These are phyloP conservation scores for Sorex maritimensis DNA, from an alignment of 2,797 vertebrate species.

Conservation along the genomic window DNA sequence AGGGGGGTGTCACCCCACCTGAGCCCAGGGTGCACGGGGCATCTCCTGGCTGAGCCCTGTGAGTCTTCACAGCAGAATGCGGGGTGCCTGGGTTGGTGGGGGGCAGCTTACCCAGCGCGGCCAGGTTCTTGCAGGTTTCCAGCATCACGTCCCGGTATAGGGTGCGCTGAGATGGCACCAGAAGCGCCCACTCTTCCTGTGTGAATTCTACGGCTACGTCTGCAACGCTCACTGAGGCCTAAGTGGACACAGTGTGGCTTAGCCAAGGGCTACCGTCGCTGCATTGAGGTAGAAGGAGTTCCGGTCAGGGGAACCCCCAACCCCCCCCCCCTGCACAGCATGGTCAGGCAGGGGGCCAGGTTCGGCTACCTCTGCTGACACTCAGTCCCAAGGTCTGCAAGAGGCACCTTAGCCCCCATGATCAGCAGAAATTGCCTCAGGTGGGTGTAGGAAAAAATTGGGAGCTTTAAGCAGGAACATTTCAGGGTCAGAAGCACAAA, in stretches of 20 bases:
- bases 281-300: neutral
- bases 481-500: too few relatives aligned
- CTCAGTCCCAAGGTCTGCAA: too few relatives aligned
- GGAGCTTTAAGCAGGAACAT: too few relatives aligned
- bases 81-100: neutral
- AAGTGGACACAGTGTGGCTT: neutral
- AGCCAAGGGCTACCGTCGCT: neutral
- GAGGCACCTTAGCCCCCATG: too few relatives aligned
- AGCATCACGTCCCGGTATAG: slow-evolving; percentile 85
- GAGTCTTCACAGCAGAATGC: too few relatives aligned
- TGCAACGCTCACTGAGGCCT: slow-evolving; percentile 85
- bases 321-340: neutral
- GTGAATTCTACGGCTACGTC: slow-evolving; percentile 86
- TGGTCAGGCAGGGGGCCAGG: neutral
- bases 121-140: slow-evolving; percentile 83
- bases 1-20: too few relatives aligned
- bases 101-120: slow-evolving; percentile 77
- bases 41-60: neutral
- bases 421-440: too few relatives aligned
- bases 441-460: too few relatives aligned
- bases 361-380: neutral
- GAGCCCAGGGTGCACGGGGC: too few relatives aligned
- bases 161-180: slow-evolving; percentile 77
- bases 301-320: neutral
- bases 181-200: slow-evolving; percentile 83